Percentiles rank a stretch among this genome's conserved stretches.
These are phyloP conservation scores for Lepidonotus clava DNA, from an alignment of 2,888 invertebrate species.

Conservation along the genomic window DNA sequence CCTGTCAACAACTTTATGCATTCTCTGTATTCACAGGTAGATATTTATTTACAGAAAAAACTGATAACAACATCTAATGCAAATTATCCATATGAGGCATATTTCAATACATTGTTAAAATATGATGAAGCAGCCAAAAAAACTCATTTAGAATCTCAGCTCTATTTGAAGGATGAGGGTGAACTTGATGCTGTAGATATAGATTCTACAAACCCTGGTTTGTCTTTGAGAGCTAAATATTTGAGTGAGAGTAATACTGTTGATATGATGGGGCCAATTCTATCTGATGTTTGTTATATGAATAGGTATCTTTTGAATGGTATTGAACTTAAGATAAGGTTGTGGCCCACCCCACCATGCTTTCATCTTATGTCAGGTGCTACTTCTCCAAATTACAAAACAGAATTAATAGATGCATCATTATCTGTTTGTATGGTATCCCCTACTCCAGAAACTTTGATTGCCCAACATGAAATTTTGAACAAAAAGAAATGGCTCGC, in stretches of 20 bases:
- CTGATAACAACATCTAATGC: background rate
- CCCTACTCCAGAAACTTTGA: background rate
- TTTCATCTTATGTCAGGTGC: background rate
- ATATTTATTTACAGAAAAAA: background rate
- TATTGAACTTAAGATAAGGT: background rate
- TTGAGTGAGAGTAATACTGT: background rate
- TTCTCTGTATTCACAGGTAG: background rate
- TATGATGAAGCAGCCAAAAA: background rate
- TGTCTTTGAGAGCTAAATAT: no score
- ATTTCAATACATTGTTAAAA: background rate
- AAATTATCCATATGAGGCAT: background rate
- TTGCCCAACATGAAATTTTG: background rate
- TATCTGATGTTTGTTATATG: background rate
- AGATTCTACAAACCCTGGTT: no score
- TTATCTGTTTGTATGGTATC: background rate
- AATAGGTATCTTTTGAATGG: background rate
- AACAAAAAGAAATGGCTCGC: background rate
- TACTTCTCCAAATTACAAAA: background rate
- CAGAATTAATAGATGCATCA: background rate
- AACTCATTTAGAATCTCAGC: background rate
- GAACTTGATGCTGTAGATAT: no score
- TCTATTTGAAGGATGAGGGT: background rate
- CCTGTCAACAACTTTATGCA: background rate
- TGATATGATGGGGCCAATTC: background rate
- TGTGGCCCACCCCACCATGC: background rate